Conservation (phyloP, 2,888 invertebrate genomes). For the Masnerella sp. region DNA sequence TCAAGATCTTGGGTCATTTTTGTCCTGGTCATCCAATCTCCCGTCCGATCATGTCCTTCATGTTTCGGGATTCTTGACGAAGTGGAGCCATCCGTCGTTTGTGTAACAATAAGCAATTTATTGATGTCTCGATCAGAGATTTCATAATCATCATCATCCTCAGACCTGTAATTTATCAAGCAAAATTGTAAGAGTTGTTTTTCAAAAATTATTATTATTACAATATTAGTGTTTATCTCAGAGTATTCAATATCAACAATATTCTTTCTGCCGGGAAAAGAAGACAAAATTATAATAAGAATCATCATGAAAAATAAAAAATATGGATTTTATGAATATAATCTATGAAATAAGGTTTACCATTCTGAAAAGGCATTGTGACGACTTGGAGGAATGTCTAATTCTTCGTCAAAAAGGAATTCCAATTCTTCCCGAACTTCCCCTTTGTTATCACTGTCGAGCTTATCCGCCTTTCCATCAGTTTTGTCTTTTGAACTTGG, state of each 20-base stretch:
- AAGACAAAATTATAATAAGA: slow-evolving; percentile 67
- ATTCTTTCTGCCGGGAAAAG: slow-evolving; percentile 71
- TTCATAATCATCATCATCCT: slow-evolving; percentile 90
- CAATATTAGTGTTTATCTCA: slow-evolving; percentile 51
- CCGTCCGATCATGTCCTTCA: slow-evolving; percentile 93
- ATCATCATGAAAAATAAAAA: no score
- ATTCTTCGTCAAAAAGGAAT: slow-evolving; percentile 98
- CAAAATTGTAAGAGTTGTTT: no score
- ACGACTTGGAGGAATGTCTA: slow-evolving; percentile 85
- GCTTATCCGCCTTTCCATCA: slow-evolving; percentile 64
- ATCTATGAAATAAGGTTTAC: slow-evolving; percentile 77
- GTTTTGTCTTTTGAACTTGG: slow-evolving; percentile 71
- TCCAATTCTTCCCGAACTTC: slow-evolving; percentile 89
- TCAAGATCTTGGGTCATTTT: slow-evolving; percentile 97
- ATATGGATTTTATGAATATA: no score
- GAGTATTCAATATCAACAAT: slow-evolving; percentile 51
- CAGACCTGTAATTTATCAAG: slow-evolving; percentile 80
- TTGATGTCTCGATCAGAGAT: slow-evolving; percentile 95
- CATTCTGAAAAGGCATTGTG: slow-evolving; percentile 90
- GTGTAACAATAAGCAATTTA: slow-evolving; percentile 96
- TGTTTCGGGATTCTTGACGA: slow-evolving; percentile 85
- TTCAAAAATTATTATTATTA: slow-evolving; percentile 3
- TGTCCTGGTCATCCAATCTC: slow-evolving; percentile 92
- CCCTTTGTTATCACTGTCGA: slow-evolving; percentile 63
- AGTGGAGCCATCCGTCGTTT: slow-evolving; percentile 78